Percentiles rank a stretch among this genome's conserved stretches.
Evolutionary conservation across 2,113 vertebrate genomes (phyloP).

Genomic region (Alectura lathami): DNA sequence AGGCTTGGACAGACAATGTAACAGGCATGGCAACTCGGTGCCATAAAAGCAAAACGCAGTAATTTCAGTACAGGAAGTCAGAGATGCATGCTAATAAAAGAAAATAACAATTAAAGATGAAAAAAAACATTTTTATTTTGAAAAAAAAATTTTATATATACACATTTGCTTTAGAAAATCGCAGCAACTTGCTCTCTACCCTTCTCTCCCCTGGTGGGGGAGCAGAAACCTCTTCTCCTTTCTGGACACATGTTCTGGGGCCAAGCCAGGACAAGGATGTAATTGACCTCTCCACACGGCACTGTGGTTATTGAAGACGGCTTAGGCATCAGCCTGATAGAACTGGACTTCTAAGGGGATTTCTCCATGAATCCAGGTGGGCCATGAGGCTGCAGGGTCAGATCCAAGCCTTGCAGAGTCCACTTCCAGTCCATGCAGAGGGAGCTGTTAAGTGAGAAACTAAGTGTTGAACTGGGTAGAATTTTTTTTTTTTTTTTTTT

Average conservation of each 20-base stretch:
- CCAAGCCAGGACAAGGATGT: background rate
- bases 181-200: background rate
- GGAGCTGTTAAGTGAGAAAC: background rate
- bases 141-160: background rate
- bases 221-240: background rate
- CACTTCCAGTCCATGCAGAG: background rate
- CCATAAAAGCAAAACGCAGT: background rate
- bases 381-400: background rate
- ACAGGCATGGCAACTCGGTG: background rate
- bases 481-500: background rate
- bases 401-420: background rate
- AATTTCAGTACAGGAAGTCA: background rate
- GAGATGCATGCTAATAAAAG: background rate
- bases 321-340: background rate
- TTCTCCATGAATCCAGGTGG: background rate
- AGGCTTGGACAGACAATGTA: background rate
- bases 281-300: accelerated
- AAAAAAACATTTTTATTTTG: background rate
- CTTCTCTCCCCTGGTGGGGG: background rate
- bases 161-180: background rate
- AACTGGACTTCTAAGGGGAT: background rate
- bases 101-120: background rate
- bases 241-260: background rate
- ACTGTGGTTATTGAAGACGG: background rate
- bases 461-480: accelerated